Evolutionary conservation across 2,888 invertebrate species (phyloP), one percentile per base, ranked within the genome.

Genomic region (Idaea biselata): DNA sequence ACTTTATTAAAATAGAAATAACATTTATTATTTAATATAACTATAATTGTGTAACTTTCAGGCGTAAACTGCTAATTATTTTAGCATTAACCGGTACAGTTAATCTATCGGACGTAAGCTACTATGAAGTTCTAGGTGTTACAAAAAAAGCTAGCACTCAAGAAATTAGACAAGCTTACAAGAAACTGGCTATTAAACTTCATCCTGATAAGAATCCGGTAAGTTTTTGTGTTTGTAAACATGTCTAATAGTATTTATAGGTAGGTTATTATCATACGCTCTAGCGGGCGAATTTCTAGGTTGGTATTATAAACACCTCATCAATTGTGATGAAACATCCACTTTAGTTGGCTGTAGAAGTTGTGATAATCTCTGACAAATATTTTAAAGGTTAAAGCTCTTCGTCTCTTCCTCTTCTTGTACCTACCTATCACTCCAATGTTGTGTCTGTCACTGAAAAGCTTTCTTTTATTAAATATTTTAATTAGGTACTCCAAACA

Each of bases 161-260:
- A 71, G 96, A 96, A 78, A 96, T 97, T 63, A 89, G 96, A 67
- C 95, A 94, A 81, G 96, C 96, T 6, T 97, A 96, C 80, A 97
- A 97, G 80, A 96, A 95, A 80, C 80, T 96, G 58, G 97, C 96
- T 0, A 91, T 97, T 1, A 93, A 93, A 62, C 93, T 94, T 71
- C 97, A 97, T 89, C 97, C 97, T 1, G 97, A 97, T 83, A 97
- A 97, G 82, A 94, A 94, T 75, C 87, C 89, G 68, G 94, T 94
- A 85, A 87, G 89, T 84, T 63, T 32, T 33, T 33, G 3, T 44
- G 2, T 14, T 44, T 33, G 7, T 14, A 44, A 14, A 44, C 11
- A 44, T 11, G 6, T 8, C 11, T 0, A 4, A n/a, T 55, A 16
- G 16, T 55, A 6, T 6, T 4, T 1, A 11, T 16, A 53, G 2